A percentile compares a stretch with the other conserved stretches of the same genome.
Conservation (phyloP, 2,888 invertebrate genomes). For the Balanococcus diminutus region DNA sequence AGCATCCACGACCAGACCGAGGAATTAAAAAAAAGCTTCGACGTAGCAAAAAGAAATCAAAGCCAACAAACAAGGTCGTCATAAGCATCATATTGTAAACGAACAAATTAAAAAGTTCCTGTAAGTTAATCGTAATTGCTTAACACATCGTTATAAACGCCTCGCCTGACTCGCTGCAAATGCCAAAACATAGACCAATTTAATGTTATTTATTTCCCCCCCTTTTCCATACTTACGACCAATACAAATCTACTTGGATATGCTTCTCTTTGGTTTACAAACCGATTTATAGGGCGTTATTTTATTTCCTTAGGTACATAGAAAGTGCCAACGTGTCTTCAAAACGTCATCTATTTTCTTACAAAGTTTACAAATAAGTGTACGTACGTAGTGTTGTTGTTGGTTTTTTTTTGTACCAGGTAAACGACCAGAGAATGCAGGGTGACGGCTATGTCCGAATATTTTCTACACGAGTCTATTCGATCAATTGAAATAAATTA, state of each 20-base stretch:
- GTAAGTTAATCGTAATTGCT: constrained; percentile 18
- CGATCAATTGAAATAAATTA: background rate
- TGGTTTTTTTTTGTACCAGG: background rate
- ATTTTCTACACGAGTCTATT: background rate
- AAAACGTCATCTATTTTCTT: background rate
- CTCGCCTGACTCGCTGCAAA: background rate
- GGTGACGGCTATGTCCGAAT: background rate
- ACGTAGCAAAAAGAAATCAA: background rate
- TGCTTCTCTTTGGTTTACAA: background rate
- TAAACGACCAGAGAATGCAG: background rate
- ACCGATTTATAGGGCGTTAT: background rate
- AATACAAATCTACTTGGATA: background rate
- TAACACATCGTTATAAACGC: background rate
- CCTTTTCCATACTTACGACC: background rate
- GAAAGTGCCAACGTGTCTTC: constrained; percentile 17
- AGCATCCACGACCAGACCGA: no score
- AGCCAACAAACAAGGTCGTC: constrained; percentile 18
- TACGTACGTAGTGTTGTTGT: background rate
- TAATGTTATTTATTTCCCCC: background rate
- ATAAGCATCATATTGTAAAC: background rate
- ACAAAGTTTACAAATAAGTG: background rate
- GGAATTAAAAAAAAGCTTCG: background rate
- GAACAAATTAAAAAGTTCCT: constrained; percentile 32
- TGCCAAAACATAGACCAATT: background rate
- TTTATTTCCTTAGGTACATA: background rate